A percentile compares a stretch with the other conserved stretches of the same genome.
phyloP scores from a whole-genome alignment of 2,888 invertebrate species.

The Amorpha juglandis region DNA sequence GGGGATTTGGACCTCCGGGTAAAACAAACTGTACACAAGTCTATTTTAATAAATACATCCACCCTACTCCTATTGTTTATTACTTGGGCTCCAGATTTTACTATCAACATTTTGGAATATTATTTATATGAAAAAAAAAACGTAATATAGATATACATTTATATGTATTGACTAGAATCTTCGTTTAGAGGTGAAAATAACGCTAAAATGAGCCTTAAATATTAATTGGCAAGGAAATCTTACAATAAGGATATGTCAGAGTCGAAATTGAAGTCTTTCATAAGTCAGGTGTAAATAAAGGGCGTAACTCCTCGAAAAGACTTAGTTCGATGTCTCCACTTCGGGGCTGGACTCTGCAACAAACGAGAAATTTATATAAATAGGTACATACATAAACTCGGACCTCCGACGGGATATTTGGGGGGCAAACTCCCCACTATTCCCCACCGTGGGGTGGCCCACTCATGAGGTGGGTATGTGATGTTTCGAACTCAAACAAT shows the following conservation, averaged over 20 bases:
- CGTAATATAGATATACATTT: background rate
- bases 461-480: no score
- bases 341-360: conserved; percentile 68
- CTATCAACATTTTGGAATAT: no score
- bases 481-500: no score
- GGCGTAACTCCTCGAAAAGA: conserved; percentile 32
- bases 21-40: no score
- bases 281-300: conserved; percentile 40
- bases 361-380: conserved; percentile 31
- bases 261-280: conserved; percentile 52
- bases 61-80: no score
- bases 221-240: conserved; percentile 51
- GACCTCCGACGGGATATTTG: no score
- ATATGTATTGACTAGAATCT: conserved; percentile 37
- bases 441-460: no score
- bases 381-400: no score
- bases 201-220: conserved; percentile 61
- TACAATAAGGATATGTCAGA: conserved; percentile 64
- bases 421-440: no score
- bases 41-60: no score
- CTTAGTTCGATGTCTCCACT: conserved; percentile 57
- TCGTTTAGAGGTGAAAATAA: conserved; percentile 36
- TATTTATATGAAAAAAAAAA: background rate
- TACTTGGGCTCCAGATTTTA: no score
- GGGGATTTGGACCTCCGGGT: no score